A percentile compares a stretch with the other conserved stretches of the same genome.
Evolutionary conservation across 1,140 invertebrate genomes (phyloP).

Genomic region (Heliothis subflexa): DNA sequence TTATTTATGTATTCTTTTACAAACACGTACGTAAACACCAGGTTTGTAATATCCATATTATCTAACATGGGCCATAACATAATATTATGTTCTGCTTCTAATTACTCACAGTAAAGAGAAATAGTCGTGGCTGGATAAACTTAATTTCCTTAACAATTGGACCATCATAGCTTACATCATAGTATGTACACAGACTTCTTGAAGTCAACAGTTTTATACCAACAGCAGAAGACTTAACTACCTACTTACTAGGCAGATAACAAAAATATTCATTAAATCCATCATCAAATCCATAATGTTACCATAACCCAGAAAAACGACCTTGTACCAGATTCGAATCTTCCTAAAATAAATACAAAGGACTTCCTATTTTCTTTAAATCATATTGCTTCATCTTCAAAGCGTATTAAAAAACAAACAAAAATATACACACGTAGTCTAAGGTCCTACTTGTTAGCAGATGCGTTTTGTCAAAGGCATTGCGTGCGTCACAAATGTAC

Average conservation of each 20-base stretch:
- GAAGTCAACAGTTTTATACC: too few species aligned
- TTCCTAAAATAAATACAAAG: neutral
- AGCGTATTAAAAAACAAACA: neutral
- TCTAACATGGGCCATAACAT: neutral
- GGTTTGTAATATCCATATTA: neutral
- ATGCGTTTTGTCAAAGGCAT: slow-evolving; percentile 59
- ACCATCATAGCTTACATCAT: too few species aligned
- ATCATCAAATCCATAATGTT: neutral
- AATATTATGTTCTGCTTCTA: neutral
- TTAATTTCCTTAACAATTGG: too few species aligned
- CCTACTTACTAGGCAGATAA: neutral
- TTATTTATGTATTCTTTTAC: neutral
- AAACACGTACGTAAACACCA: neutral
- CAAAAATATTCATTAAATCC: neutral
- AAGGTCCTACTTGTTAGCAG: slow-evolving; percentile 49
- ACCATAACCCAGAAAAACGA: neutral
- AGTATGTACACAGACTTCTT: too few species aligned
- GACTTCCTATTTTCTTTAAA: slow-evolving; percentile 18
- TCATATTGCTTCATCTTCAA: neutral
- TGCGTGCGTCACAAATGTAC: slow-evolving; percentile 71
- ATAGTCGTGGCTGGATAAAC: too few species aligned
- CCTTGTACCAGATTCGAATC: neutral
- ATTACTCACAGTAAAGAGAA: too few species aligned
- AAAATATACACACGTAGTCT: neutral
- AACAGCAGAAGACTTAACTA: neutral